Base-by-base conservation (phyloP, 2,113 vertebrate species). In the Vidua macroura region DNA sequence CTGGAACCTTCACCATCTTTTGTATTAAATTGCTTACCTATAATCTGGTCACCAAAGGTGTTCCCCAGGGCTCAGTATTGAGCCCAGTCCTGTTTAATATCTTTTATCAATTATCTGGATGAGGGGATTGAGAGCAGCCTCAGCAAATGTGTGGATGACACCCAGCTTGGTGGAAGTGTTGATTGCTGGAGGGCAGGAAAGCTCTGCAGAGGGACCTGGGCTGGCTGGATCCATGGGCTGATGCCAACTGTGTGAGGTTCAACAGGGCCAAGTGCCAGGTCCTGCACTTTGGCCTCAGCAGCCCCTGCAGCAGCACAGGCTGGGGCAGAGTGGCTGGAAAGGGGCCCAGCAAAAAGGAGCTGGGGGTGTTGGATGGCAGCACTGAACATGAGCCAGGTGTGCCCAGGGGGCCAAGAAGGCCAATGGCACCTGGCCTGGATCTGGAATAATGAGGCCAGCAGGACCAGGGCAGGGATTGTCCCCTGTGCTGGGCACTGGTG, bases 1-100 rank as follows among this genome's bases (percentile, higher is more conserved):
- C 70, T 91, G 82, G 75, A 78, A 84, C 55, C 63, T 63, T 95
- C 67, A 90, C 82, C 43, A 66, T 80, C 63, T 83, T 91, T 90
- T 70, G 82, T 88, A 31, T 88, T 91, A 93, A 80, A 91, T 69
- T 90, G 35, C 78, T 85, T 92, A 92, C 37, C 35, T 89, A n/a
- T 79, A 49, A 49, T 62, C 35, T 70, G 35, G 41, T 35, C n/a
- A 35, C 35, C n/a, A 31, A n/a, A 48, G 21, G 2, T 53, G 17
- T 41, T 39, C 24, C 30, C 55, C 11, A 31, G 39, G n/a, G 62
- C 14, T 75, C n/a, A 55, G 20, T 15, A 3, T 4, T 46, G 19
- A 28, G 20, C 16, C 20, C 27, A 74, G 23, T 46, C 23, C 27
- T 59, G 19, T 59, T 81, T 21, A 39, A 30, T 46, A n/a, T 39